Base-by-base conservation (phyloP, 2,888 invertebrate species). In the Hofmannophila pseudospretella region DNA sequence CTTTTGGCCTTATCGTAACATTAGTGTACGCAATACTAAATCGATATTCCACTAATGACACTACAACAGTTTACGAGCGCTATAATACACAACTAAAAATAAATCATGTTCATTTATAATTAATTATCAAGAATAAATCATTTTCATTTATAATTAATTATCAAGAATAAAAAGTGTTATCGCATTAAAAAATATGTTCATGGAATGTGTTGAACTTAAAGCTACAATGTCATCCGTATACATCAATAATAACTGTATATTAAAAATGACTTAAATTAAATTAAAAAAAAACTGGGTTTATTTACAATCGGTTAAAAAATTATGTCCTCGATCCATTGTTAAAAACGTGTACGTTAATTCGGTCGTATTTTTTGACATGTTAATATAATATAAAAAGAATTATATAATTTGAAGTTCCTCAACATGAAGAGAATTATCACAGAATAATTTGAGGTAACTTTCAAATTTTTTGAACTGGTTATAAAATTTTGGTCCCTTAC, bases 401-500 rank as follows among this genome's bases (percentile, higher is more conserved):
- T 22, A 16, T 41, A 58, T 44, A 66, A 74, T 77, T 80, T 81
- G 84, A 85, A 86, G 85, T 54, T 59, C 85, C 85, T 72, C 85
- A 81, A 71, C 62, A 76, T 77, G 75, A 76, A 80, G 73, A 84
- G 73, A 81, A 70, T 78, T 86, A 86, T 86, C 85, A 86, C 85
- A 86, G 85, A 84, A 84, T 73, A 71, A 67, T 72, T 69, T 79
- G 85, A 86, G 85, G 85, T 57, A 50, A 62, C 51, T 75, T 85
- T 77, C 85, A 85, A 84, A 79, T 66, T 51, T 55, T 45, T 49
- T 40, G 33, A 44, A 45, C 44, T 51, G 29, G 37, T 42, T 20
- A 20, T 8, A 41, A 34, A 55, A 55, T 51, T 57, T 62, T 61
- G 59, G 61, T 55, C 57, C 58, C 44, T 35, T 43, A 35, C 19